A percentile compares a stretch with the other conserved stretches of the same genome.
Conservation (phyloP, 2,888 invertebrate genomes). For the Byasa hedistus region DNA sequence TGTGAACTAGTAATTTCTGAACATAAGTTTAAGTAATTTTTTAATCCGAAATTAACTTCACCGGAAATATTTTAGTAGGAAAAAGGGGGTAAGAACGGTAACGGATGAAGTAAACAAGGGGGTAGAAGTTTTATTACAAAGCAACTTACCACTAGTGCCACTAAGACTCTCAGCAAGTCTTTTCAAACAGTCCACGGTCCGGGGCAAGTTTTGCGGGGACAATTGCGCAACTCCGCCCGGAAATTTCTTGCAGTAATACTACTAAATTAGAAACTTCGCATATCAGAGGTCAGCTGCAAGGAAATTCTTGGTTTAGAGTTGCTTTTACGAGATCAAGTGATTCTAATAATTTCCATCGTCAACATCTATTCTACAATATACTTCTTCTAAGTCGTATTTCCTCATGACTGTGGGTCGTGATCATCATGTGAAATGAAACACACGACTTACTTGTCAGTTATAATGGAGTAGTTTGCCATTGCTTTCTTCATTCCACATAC, state of each 20-base stretch:
- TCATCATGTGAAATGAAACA: too few species aligned
- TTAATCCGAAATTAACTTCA: not conserved
- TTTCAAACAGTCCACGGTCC: slow-evolving; percentile 18
- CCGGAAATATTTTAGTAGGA: not conserved
- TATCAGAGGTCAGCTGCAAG: slow-evolving; percentile 18
- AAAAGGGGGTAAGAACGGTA: not conserved
- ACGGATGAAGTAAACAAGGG: not conserved
- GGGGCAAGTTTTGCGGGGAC: slow-evolving; percentile 23
- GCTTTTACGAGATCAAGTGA: not conserved
- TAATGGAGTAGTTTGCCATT: too few species aligned
- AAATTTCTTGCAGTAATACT: slow-evolving; percentile 20
- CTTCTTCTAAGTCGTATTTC: too few species aligned
- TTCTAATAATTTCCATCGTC: not conserved
- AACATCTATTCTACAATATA: too few species aligned
- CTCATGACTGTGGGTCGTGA: too few species aligned
- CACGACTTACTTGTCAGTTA: too few species aligned
- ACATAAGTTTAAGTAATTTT: not conserved
- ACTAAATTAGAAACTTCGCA: slow-evolving; percentile 23
- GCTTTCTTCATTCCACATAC: too few species aligned
- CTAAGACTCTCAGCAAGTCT: not conserved
- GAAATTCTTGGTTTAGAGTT: not conserved
- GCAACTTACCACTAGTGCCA: not conserved
- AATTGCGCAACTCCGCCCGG: slow-evolving; percentile 17
- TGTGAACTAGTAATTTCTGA: not conserved
- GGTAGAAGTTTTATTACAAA: slow-evolving; percentile 1